Percentiles rank a stretch among this genome's conserved stretches.
Conservation (phyloP, 2,113 vertebrate genomes). For the Pontoporia blainvillei region DNA sequence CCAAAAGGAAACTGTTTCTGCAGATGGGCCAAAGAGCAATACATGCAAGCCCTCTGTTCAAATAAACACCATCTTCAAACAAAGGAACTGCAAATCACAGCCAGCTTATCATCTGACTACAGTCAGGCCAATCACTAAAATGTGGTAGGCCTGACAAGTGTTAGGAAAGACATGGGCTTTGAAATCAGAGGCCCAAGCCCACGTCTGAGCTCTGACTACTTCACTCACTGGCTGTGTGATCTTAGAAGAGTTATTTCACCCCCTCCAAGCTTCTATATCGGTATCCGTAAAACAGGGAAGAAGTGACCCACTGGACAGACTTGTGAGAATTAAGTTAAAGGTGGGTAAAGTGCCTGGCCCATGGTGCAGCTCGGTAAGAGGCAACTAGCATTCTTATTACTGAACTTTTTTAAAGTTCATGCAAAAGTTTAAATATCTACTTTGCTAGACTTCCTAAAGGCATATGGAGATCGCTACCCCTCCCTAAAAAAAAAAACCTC, state of each 20-base stretch:
- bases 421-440: not conserved
- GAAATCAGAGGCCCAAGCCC: not conserved
- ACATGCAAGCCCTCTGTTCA: not conserved
- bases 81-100: not conserved
- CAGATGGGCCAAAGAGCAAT: not conserved
- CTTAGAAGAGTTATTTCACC: not conserved
- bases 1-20: not conserved
- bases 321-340: not conserved
- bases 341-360: not conserved
- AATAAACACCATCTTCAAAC: not conserved
- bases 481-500: not conserved
- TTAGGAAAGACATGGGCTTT: not conserved
- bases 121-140: not conserved
- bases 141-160: not conserved
- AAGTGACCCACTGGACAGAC: not conserved
- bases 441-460: not conserved
- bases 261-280: not conserved
- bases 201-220: not conserved
- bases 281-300: not conserved
- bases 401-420: not conserved
- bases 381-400: not conserved
- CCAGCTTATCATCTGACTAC: not conserved
- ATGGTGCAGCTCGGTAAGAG: not conserved
- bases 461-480: not conserved
- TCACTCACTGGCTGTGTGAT: not conserved